Evolutionary conservation across 2,113 vertebrate genomes (phyloP).

Genomic region (Hyperopisus bebe): DNA sequence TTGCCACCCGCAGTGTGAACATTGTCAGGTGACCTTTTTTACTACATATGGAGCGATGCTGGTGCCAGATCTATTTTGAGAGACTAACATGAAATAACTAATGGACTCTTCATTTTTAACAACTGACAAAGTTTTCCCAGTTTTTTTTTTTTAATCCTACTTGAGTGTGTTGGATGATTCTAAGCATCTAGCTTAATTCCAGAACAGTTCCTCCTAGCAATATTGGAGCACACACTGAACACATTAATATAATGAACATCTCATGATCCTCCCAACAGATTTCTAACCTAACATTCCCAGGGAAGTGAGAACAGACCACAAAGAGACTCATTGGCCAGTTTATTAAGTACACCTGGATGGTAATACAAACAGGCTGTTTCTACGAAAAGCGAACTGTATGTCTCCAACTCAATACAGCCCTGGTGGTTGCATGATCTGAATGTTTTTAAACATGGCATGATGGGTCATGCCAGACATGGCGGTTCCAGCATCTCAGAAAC

Average conservation of each 20-base stretch:
- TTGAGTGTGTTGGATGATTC: background rate
- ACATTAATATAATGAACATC: background rate
- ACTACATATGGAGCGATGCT: background rate
- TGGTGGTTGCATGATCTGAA: background rate
- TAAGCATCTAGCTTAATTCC: background rate
- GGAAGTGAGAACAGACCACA: background rate
- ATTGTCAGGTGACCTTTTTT: background rate
- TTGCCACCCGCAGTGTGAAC: background rate
- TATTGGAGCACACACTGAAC: background rate
- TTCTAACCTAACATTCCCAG: background rate
- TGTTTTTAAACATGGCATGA: background rate
- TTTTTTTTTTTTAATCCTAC: background rate
- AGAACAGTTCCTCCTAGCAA: background rate
- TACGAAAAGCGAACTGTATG: background rate
- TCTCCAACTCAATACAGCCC: background rate
- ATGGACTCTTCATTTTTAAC: background rate
- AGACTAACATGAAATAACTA: constrained; percentile 3
- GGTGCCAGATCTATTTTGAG: background rate
- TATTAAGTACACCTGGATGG: background rate
- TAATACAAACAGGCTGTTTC: background rate
- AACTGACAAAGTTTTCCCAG: background rate
- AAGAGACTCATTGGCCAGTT: background rate
- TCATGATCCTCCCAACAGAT: background rate
- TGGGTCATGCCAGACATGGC: background rate
- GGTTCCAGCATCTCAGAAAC: background rate